Percentiles rank a stretch among this genome's conserved stretches.
These are phyloP conservation scores for Ahaetulla prasina DNA, from an alignment of 2,113 vertebrate species.

Conservation along the genomic window DNA sequence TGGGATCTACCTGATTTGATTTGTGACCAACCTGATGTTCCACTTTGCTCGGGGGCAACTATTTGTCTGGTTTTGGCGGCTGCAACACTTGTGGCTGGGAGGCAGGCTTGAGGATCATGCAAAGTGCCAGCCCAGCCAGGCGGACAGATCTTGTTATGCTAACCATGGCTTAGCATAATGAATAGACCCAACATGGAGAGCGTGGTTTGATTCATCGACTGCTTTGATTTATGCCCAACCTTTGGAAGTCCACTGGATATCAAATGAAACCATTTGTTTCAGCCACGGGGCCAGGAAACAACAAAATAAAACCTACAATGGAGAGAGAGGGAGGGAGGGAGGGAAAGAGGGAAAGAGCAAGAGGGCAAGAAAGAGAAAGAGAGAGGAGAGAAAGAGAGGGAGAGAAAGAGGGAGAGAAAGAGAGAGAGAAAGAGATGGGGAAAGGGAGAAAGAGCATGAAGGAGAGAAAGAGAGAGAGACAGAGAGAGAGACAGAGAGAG, in stretches of 20 bases:
- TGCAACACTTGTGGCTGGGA: background rate
- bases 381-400: background rate
- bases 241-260: background rate
- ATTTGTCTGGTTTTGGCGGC: background rate
- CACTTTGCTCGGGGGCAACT: background rate
- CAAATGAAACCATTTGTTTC: background rate
- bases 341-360: fast-evolving
- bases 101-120: background rate
- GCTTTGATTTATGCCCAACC: background rate
- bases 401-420: fast-evolving
- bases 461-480: too few relatives aligned
- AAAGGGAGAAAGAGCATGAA: too few relatives aligned
- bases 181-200: background rate
- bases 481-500: too few relatives aligned
- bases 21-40: background rate
- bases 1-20: background rate
- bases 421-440: too few relatives aligned
- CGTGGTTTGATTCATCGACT: background rate
- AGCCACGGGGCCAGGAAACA: background rate
- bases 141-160: background rate
- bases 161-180: background rate
- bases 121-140: background rate
- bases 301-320: background rate
- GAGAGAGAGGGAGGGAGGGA: background rate
- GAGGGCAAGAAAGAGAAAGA: background rate